Evolutionary conservation across 2,113 vertebrate genomes (phyloP).

Genomic region (Corythoichthys haematopterus): DNA sequence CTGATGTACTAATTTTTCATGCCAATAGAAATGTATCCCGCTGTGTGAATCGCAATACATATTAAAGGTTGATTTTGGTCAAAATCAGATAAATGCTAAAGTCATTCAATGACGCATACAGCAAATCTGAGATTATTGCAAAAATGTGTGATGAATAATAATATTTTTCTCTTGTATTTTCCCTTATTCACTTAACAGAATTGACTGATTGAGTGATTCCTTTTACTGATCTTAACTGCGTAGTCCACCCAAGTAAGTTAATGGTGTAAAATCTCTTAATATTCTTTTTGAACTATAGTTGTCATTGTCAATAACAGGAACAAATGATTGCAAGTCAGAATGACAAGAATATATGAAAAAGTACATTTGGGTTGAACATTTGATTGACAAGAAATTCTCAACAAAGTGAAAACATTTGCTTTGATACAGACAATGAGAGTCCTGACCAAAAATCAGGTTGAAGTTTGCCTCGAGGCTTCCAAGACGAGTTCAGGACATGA

Average conservation of each 20-base stretch:
- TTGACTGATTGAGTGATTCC: neutral
- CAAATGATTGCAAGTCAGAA: neutral
- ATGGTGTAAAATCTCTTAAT: neutral
- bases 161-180: too few relatives aligned
- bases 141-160: too few relatives aligned
- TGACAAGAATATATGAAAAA: neutral
- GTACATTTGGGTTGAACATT: neutral
- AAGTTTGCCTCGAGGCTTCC: conserved; percentile 18
- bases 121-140: too few relatives aligned
- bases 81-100: too few relatives aligned
- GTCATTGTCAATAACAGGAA: neutral
- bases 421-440: conserved; percentile 1
- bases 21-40: too few relatives aligned
- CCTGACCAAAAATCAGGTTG: conserved; percentile 5
- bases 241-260: neutral
- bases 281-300: neutral
- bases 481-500: conserved; percentile 4
- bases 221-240: neutral
- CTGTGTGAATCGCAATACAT: too few relatives aligned
- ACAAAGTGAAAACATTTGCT: conserved; percentile 5
- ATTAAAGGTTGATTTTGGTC: too few relatives aligned
- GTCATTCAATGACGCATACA: too few relatives aligned
- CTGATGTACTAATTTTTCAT: too few relatives aligned
- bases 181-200: too few relatives aligned
- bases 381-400: conserved; percentile 7